Base-by-base conservation (phyloP, 2,888 invertebrate genomes). In the Platynereis dumerilii region DNA sequence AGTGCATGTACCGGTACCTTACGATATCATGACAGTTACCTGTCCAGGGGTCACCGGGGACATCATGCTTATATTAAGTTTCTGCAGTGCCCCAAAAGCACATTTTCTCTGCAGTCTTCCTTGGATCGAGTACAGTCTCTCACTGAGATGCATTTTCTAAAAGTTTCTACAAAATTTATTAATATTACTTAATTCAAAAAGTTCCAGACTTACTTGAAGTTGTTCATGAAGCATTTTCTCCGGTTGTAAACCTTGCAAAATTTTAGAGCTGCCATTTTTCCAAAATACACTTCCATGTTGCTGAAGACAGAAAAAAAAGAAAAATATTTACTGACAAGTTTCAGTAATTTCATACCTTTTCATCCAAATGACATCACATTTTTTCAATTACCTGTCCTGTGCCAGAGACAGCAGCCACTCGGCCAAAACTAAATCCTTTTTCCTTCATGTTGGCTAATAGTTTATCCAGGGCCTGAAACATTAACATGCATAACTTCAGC, bases 211-310 rank as follows among this genome's bases (percentile, higher is more conserved):
- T 69, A 91, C 90, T 58, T 88, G 88, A 45, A 97, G 85, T 85
- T 96, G 94, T 26, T 91, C 89, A 85, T 93, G 92, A 10, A 96
- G 84, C 83, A 92, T 92, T 76, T 90, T 89, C 10, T 89, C 88
- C 0, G 92, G 86, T 60, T 92, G 88, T 28, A 96, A 85, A 55
- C 85, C 88, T 61, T 85, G 81, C 22, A 98, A 85, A 0, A 87
- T 87, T 17, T 87, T 76, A 62, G 89, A 87, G 0, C 92, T 90
- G 17, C 92, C 92, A 69, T 87, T 89, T 56, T 90, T 89, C 98
- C 98, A 98, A 86, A 93, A 98, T 0, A 98, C 92, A 53, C 96
- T 95, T 0, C 97, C 97, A 84, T 98, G 98, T 92, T 98, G 97
- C 92, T 97, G 82, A 42, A 78, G 74, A 58, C 24, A 56, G 12